Evolutionary conservation across 2,113 vertebrate genomes (phyloP).

Genomic region (Bubo scandiacus): DNA sequence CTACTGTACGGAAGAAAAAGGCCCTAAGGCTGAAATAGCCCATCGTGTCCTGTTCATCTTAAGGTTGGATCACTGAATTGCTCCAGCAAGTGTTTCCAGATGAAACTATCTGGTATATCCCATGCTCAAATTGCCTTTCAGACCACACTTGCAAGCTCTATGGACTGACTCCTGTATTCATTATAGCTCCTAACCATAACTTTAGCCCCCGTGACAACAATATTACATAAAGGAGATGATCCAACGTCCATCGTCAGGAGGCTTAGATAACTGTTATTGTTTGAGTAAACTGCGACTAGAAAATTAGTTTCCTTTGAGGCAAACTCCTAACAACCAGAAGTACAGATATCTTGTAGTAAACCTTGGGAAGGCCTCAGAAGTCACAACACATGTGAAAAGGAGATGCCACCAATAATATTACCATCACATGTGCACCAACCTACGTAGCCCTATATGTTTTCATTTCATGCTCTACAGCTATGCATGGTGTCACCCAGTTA

Average conservation of each 20-base stretch:
- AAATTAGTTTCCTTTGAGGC: neutral
- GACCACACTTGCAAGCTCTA: neutral
- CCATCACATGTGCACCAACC: fast-evolving
- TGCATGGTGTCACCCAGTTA: neutral
- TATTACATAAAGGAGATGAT: neutral
- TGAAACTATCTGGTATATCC: neutral
- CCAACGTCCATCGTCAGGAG: fast-evolving
- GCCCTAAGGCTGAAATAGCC: neutral
- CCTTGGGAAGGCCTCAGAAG: fast-evolving
- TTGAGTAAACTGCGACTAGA: fast-evolving
- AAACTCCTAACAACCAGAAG: neutral
- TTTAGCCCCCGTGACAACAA: fast-evolving
- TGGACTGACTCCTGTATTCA: neutral
- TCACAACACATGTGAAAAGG: neutral
- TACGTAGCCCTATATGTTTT: fast-evolving
- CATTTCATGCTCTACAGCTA: neutral
- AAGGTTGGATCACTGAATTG: neutral
- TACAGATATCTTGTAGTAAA: fast-evolving
- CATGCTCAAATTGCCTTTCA: neutral
- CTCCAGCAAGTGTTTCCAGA: neutral
- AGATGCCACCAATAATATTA: fast-evolving
- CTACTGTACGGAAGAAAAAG: neutral
- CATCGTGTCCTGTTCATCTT: neutral
- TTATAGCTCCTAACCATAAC: neutral
- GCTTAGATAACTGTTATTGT: fast-evolving